Conservation (phyloP, 2,113 vertebrate genomes). For the Anarhynchus alexandrinus region DNA sequence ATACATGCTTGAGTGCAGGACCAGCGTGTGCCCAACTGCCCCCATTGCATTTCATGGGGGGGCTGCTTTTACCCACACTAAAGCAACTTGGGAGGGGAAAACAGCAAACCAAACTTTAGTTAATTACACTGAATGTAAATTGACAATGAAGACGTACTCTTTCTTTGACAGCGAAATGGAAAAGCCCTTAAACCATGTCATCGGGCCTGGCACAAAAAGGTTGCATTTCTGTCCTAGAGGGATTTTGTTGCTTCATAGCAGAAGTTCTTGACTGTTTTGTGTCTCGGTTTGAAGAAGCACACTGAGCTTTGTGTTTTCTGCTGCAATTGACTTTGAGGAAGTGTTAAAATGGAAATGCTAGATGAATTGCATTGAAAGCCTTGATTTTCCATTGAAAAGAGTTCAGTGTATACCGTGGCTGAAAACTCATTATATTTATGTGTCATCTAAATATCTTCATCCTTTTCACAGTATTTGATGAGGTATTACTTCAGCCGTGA, state of each 20-base stretch:
- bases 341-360: slow-evolving; percentile 26
- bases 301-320: background rate
- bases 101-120: background rate
- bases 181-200: background rate
- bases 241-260: background rate
- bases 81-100: background rate
- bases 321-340: slow-evolving; percentile 19
- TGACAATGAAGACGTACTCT: background rate
- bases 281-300: background rate
- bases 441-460: slow-evolving; percentile 4
- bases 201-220: background rate
- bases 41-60: background rate
- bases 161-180: background rate
- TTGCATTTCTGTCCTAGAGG: background rate
- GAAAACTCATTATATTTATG: slow-evolving; percentile 5
- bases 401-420: background rate
- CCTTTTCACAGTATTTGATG: background rate
- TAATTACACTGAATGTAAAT: background rate
- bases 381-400: slow-evolving; percentile 42
- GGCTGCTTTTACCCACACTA: background rate
- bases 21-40: background rate
- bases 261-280: background rate
- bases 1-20: background rate
- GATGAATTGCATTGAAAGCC: slow-evolving; percentile 24
- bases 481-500: background rate